Evolutionary conservation across 2,888 invertebrate genomes (phyloP).

Genomic region (Griposia aprilina): DNA sequence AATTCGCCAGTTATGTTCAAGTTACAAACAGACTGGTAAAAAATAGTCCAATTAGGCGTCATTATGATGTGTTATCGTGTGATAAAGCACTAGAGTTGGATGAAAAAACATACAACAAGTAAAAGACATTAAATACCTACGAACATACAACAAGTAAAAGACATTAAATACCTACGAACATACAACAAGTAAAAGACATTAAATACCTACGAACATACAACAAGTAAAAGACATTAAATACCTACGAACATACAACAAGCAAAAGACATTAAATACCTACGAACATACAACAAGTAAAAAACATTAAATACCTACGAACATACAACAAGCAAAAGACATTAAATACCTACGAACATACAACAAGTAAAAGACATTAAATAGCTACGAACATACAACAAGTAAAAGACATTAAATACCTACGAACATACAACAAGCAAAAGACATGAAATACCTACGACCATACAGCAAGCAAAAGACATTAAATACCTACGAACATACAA

Average conservation of each 20-base stretch:
- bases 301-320: conserved; percentile 3
- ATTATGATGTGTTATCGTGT: too few relatives aligned
- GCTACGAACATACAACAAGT: neutral
- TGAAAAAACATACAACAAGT: too few relatives aligned
- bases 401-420: conserved; percentile 1
- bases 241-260: neutral
- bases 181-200: conserved; percentile 2
- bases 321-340: conserved; percentile 1
- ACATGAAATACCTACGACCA: conserved; percentile 3
- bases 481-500: neutral
- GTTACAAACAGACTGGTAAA: too few relatives aligned
- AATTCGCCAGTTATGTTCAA: too few relatives aligned
- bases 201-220: neutral
- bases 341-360: neutral
- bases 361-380: conserved; percentile 9
- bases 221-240: conserved; percentile 9
- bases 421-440: neutral
- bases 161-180: conserved; percentile 3
- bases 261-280: conserved; percentile 1
- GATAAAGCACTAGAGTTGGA: too few relatives aligned
- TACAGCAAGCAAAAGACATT: conserved; percentile 1
- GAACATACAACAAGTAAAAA: neutral
- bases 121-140: conserved; percentile 1
- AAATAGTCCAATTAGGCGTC: too few relatives aligned
- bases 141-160: neutral